phyloP scores from a whole-genome alignment of 2,113 vertebrate species.

The Arothron firmamentum region DNA sequence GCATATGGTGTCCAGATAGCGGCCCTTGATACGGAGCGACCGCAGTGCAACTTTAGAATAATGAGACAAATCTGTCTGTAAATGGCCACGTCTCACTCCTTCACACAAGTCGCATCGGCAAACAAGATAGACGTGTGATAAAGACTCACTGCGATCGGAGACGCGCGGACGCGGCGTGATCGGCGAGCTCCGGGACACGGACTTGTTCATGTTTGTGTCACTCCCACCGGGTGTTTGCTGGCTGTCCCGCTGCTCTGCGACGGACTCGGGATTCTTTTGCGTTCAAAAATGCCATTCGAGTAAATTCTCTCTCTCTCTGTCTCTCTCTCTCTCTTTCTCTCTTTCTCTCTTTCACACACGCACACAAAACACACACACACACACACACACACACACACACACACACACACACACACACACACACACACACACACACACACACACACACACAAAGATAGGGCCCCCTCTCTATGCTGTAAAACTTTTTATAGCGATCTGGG shows the following conservation, averaged over 20 bases:
- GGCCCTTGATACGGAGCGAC: background rate
- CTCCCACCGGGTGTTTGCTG: background rate
- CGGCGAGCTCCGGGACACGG: background rate
- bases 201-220: background rate
- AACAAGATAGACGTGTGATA: background rate
- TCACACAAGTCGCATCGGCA: background rate
- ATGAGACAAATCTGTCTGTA: slow-evolving; percentile 8
- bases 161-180: background rate
- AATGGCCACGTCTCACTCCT: background rate
- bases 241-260: background rate
- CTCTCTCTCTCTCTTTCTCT: background rate
- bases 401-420: background rate
- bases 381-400: background rate
- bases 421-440: slow-evolving; percentile 3
- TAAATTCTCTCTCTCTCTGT: background rate
- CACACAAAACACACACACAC: slow-evolving; percentile 12
- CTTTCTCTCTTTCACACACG: too few species aligned
- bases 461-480: too few species aligned
- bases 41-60: background rate
- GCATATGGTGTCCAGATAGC: slow-evolving; percentile 22
- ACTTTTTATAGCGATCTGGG: too few species aligned
- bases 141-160: slow-evolving; percentile 7
- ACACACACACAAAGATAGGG: background rate
- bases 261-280: background rate
- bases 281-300: background rate